phyloP scores from a whole-genome alignment of 2,797 vertebrate species.

The Argya squamiceps region DNA sequence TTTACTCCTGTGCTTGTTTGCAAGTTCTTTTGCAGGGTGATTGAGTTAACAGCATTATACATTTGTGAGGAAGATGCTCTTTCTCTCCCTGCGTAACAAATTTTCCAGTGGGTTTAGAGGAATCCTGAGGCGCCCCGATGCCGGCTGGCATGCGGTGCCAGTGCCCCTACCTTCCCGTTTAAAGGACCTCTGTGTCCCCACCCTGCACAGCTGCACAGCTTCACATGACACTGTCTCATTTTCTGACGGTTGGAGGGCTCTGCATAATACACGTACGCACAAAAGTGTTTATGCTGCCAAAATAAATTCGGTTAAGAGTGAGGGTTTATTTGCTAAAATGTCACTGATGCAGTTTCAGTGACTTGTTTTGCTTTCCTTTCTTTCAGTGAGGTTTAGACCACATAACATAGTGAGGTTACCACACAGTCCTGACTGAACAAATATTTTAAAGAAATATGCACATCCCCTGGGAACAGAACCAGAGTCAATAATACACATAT shows the following conservation, averaged over 20 bases:
- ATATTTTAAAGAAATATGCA: slow-evolving; percentile 73
- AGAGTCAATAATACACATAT: slow-evolving; percentile 62
- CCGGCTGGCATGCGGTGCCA: background rate
- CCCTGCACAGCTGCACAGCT: slow-evolving; percentile 75
- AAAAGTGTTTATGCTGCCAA: slow-evolving; percentile 78
- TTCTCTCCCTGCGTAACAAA: background rate
- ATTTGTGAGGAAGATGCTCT: slow-evolving; percentile 62
- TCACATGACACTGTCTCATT: slow-evolving; percentile 76
- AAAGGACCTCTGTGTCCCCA: slow-evolving; percentile 69
- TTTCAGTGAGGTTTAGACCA: slow-evolving; percentile 59
- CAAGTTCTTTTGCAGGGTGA: slow-evolving; percentile 59
- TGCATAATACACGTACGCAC: slow-evolving; percentile 70
- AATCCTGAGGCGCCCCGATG: background rate
- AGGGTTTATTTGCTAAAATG: slow-evolving; percentile 78
- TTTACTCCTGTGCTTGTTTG: slow-evolving; percentile 74
- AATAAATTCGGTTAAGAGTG: slow-evolving; percentile 75
- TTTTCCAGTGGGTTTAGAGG: background rate
- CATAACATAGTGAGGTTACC: slow-evolving; percentile 66
- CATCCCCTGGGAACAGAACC: slow-evolving; percentile 58
- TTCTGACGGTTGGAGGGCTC: slow-evolving; percentile 70
- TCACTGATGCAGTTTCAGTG: slow-evolving; percentile 69
- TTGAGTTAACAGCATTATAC: background rate
- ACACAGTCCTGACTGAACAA: slow-evolving; percentile 67
- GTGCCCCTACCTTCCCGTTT: slow-evolving; percentile 5
- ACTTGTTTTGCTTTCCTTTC: slow-evolving; percentile 69